A percentile compares a stretch with the other conserved stretches of the same genome.
Evolutionary conservation across 1,140 invertebrate genomes (phyloP).

Genomic region (Tyrophagus putrescentiae): DNA sequence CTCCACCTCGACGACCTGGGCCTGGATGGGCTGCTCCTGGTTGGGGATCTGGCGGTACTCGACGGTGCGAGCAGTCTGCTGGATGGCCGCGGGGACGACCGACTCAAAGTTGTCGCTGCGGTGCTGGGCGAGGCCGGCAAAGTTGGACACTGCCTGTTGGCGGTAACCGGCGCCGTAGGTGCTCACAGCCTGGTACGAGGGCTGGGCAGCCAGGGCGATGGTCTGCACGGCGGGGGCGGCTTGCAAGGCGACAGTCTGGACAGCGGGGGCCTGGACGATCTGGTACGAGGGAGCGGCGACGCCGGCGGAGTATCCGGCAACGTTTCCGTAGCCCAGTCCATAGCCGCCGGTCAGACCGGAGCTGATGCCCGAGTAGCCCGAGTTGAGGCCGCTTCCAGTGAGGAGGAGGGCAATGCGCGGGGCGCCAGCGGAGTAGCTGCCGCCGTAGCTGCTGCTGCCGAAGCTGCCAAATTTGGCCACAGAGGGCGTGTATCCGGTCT

Average conservation of each 20-base stretch:
- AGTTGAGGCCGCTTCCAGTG: too few species aligned
- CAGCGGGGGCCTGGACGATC: not conserved
- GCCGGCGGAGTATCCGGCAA: too few species aligned
- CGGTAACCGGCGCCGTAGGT: not conserved
- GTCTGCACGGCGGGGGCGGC: not conserved
- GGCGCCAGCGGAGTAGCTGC: too few species aligned
- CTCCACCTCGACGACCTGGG: slow-evolving; percentile 13
- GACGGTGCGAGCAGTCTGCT: slow-evolving; percentile 1
- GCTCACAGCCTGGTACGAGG: not conserved
- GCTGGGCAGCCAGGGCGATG: not conserved
- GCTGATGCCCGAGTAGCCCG: too few species aligned
- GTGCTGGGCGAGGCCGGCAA: not conserved
- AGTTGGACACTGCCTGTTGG: not conserved
- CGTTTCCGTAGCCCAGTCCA: too few species aligned
- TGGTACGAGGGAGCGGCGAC: too few species aligned
- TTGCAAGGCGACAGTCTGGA: not conserved
- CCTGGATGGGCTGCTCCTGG: not conserved
- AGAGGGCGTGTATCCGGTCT: too few species aligned
- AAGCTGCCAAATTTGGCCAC: too few species aligned
- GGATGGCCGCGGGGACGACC: slow-evolving; percentile 10
- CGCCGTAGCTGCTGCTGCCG: too few species aligned
- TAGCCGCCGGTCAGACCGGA: too few species aligned
- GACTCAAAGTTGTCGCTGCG: not conserved
- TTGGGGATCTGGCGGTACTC: not conserved
- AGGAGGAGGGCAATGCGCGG: too few species aligned